Percentiles rank a stretch among this genome's conserved stretches.
phyloP scores from a whole-genome alignment of 2,113 vertebrate genomes.

The Chlorocebus sabaeus region DNA sequence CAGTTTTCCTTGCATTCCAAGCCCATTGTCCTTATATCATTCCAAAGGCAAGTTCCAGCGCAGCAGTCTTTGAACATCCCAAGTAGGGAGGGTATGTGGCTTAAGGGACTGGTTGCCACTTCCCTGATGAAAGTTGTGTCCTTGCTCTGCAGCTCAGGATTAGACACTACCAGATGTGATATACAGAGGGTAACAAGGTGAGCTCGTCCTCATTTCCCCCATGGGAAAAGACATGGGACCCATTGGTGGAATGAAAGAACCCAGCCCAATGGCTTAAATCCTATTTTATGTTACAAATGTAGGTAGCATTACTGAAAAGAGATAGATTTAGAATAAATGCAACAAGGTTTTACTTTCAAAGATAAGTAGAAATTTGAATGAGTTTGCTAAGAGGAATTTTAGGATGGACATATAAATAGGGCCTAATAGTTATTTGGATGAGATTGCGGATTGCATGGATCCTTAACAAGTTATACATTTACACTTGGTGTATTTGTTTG shows the following conservation, averaged over 20 bases:
- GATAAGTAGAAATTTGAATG: not conserved
- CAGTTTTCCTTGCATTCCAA: not conserved
- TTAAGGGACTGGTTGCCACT: not conserved
- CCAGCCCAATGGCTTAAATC: not conserved
- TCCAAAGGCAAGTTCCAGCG: not conserved
- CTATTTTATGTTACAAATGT: not conserved
- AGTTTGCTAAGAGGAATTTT: not conserved
- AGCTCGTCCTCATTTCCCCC: not conserved
- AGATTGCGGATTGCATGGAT: not conserved
- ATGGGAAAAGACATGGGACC: not conserved
- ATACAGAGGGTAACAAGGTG: rapidly evolving
- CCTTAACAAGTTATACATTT: not conserved
- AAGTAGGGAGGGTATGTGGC: not conserved
- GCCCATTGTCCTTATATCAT: not conserved
- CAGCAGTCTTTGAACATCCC: not conserved
- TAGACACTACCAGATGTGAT: rapidly evolving
- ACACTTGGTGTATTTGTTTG: not conserved
- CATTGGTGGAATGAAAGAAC: not conserved
- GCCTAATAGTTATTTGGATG: not conserved
- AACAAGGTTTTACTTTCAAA: not conserved
- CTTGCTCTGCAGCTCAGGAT: not conserved
- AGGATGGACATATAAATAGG: not conserved
- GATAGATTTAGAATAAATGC: not conserved
- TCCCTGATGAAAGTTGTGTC: not conserved
- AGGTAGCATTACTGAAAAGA: not conserved